Base-by-base conservation (phyloP, 2,113 vertebrate species). In the Andinoacara biseriatus region DNA sequence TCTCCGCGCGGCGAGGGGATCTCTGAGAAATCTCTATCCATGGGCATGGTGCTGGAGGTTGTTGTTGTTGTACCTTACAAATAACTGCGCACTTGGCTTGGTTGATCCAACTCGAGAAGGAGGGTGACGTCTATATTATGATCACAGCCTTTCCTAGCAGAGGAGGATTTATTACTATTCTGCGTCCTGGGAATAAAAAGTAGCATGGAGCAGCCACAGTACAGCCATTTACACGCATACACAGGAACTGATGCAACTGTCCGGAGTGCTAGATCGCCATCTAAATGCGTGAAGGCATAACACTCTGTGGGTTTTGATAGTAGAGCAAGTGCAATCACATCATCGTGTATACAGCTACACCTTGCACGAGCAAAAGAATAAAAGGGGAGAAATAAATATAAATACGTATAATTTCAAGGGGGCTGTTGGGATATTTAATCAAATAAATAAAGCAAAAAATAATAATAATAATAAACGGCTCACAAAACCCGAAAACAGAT, bases 101-200 rank as follows among this genome's bases (percentile, higher is more conserved):
- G 89, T 87, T 72, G 88, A 87, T 87, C 90, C 91, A 85, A 86
- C 84, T 92, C 87, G 88, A 94, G 92, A 93, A 63, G 77, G 76
- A 89, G 88, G 93, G 94, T 96, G 95, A 96, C 96, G 96, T 96
- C 94, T 95, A 92, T 95, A 94, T 94, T 94, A 89, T 91, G 92
- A 93, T 90, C 94, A 56, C 85, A 87, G 91, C 89, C 87, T 90
- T 89, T 87, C 81, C 77, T 60, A 83, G 87, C 87, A 83, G 88
- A 90, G 85, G 80, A 86, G 85, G 80, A 89, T 93, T 91, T 88
- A 92, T 87, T 85, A 78, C 79, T 89, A 78, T 78, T 89, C 85
- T 87, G 86, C 90, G 90, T 84, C 87, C 82, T 63, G 86, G 86
- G 90, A 89, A 87, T 89, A 86, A 86, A 89, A 91, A 90, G 90